Conservation (phyloP, 2,888 invertebrate genomes). For the Aromia moschata region DNA sequence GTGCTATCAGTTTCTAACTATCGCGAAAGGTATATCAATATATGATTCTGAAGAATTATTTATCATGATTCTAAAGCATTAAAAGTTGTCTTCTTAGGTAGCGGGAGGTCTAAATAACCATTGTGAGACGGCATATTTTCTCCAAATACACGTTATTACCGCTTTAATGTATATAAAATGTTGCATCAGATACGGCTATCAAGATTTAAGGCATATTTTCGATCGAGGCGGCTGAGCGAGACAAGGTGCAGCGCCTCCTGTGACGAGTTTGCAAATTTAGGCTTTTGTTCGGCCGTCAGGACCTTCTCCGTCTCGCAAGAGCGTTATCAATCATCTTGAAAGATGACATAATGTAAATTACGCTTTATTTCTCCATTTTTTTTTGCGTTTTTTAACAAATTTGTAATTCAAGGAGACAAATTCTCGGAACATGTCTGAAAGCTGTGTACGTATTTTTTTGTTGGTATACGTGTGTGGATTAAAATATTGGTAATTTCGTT, state of each 20-base stretch:
- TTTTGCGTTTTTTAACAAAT: constrained; percentile 28
- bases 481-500: constrained; percentile 27
- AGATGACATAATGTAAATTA: constrained; percentile 30
- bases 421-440: constrained; percentile 26
- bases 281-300: constrained; percentile 50
- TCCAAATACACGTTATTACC: constrained; percentile 20
- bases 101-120: constrained; percentile 41
- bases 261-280: constrained; percentile 55
- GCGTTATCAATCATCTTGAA: constrained; percentile 52
- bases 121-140: constrained; percentile 22
- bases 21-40: too few species aligned
- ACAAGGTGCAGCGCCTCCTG: constrained; percentile 51
- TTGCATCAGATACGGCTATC: constrained; percentile 42
- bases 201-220: constrained; percentile 51
- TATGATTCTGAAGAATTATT: too few species aligned
- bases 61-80: too few species aligned
- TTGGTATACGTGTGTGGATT: constrained; percentile 28
- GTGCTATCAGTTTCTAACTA: too few species aligned
- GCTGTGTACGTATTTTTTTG: constrained; percentile 22
- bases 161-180: constrained; percentile 23
- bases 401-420: constrained; percentile 33
- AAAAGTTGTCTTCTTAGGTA: constrained; percentile 43
- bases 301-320: constrained; percentile 43
- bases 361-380: constrained; percentile 24
- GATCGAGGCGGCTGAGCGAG: constrained; percentile 47